A percentile compares a stretch with the other conserved stretches of the same genome.
Evolutionary conservation across 2,888 invertebrate genomes (phyloP).

Genomic region (Formica aserva): DNA sequence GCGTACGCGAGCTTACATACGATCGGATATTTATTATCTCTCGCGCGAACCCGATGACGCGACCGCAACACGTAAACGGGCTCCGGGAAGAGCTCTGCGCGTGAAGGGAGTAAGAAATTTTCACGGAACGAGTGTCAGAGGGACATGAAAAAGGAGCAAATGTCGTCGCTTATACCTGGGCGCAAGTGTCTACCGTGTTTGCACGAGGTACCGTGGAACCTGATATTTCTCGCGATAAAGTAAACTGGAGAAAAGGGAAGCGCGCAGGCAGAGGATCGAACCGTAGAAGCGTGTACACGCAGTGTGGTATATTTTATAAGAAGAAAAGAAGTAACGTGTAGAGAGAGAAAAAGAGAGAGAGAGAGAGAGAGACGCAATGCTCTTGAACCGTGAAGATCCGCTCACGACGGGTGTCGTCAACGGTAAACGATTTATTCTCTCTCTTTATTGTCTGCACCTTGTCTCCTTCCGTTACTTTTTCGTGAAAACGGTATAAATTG

Average conservation of each 20-base stretch:
- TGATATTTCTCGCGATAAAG: slow-evolving; percentile 67
- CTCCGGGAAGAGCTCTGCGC: slow-evolving; percentile 52
- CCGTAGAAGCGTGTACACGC: slow-evolving; percentile 36
- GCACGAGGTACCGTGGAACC: slow-evolving; percentile 53
- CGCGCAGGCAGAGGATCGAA: slow-evolving; percentile 37
- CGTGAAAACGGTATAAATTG: slow-evolving; percentile 50
- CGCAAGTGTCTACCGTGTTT: slow-evolving; percentile 61
- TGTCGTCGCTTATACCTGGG: slow-evolving; percentile 53
- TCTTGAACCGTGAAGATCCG: slow-evolving; percentile 70
- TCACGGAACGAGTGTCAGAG: slow-evolving; percentile 54
- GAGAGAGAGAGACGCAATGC: slow-evolving; percentile 42
- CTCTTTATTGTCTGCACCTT: slow-evolving; percentile 46
- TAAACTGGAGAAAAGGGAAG: slow-evolving; percentile 44
- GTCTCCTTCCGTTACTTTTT: not conserved
- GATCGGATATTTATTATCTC: slow-evolving; percentile 73
- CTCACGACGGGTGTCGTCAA: slow-evolving; percentile 70
- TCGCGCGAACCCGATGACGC: slow-evolving; percentile 58
- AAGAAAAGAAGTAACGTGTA: slow-evolving; percentile 54
- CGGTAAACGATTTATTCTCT: slow-evolving; percentile 73
- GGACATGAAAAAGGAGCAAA: slow-evolving; percentile 57
- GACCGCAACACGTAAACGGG: slow-evolving; percentile 54
- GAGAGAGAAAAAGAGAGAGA: too few relatives aligned
- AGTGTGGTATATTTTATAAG: slow-evolving; percentile 71
- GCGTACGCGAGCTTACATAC: slow-evolving; percentile 61
- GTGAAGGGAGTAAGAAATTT: slow-evolving; percentile 63